Conservation (phyloP, 1,140 invertebrate species). For the Triops cancriformis region DNA sequence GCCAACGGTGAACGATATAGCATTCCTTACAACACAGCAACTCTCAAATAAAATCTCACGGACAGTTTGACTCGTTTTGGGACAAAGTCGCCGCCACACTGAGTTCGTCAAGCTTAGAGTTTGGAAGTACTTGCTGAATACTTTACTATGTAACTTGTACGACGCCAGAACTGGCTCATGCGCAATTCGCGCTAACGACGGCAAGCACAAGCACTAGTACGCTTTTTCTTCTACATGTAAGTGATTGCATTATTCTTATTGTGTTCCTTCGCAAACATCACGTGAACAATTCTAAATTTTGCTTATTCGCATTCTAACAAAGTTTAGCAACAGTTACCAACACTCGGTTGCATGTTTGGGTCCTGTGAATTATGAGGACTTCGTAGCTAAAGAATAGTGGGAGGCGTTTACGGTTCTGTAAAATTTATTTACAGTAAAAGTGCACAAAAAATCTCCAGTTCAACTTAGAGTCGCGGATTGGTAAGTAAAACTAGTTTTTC, state of each 20-base stretch:
- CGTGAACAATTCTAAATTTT: neutral
- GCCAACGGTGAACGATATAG: neutral
- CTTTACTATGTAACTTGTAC: neutral
- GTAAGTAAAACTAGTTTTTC: too few relatives aligned
- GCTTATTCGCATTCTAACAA: neutral
- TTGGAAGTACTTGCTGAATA: neutral
- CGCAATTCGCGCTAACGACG: neutral
- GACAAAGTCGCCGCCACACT: neutral
- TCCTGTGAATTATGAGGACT: too few relatives aligned
- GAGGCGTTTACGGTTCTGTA: too few relatives aligned
- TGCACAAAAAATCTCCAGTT: too few relatives aligned
- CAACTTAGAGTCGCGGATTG: too few relatives aligned
- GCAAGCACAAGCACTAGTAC: neutral
- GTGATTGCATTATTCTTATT: neutral
- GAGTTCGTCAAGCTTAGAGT: neutral
- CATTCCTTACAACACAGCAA: too few relatives aligned
- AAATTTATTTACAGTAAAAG: too few relatives aligned
- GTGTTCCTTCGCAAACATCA: neutral
- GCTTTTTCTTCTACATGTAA: neutral
- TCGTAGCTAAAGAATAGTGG: too few relatives aligned
- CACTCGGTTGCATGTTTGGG: too few relatives aligned
- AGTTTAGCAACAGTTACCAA: neutral
- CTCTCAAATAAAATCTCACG: neutral
- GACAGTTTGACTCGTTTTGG: neutral
- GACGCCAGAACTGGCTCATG: neutral